Evolutionary conservation across 30 jellyfish, hydroid and myxozoan genomes (phyloP), one percentile per base, ranked within the genome.

Genomic region (Rhopilema esculentum): DNA sequence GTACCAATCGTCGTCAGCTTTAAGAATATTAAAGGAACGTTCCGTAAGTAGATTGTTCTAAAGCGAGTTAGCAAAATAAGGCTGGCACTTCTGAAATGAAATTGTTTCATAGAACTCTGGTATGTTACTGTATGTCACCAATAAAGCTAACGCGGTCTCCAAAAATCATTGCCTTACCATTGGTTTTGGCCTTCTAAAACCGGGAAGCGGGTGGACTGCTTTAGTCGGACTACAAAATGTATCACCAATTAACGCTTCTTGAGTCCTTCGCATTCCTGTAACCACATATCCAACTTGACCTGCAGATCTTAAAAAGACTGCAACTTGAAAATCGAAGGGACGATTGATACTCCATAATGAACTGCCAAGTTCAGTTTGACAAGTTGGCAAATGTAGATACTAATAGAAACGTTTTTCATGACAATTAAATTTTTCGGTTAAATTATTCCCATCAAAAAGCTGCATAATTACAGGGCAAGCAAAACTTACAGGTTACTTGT

Each of bases 231-330:
- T 89, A 61, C 49, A 66, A 62, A 90, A 86, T 1, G 98, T 95
- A 71, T 95, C 99, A 27, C 99, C 99, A 26, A 89, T 75, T 72
- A 90, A 51, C 19, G 98, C 97, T 23, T 85, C 93, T 49, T 84
- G 83, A 18, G 97, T 82, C 48, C 83, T 91, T 73, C 97, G 61
- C 87, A 95, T 90, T 31, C 99, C 99, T 52, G 89, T 69, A 23
- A 89, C 93, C 26, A 91, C 62, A 84, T 69, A 95, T n/a, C 99
- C 99, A 72, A 91, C 98, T 51, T 95, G 99, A 53, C 99, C 99
- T 25, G 99, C 98, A 72, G 65, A 75, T 63, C 99, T 94, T 53
- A 65, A 68, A 1, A 69, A 30, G 32, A 81, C n/a, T n/a, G n/a
- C n/a, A n/a, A n/a, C n/a, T n/a, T n/a, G n/a, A n/a, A n/a, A n/a